A percentile compares a stretch with the other conserved stretches of the same genome.
Evolutionary conservation across 2,113 vertebrate species (phyloP).

Genomic region (Oncorhynchus masou): DNA sequence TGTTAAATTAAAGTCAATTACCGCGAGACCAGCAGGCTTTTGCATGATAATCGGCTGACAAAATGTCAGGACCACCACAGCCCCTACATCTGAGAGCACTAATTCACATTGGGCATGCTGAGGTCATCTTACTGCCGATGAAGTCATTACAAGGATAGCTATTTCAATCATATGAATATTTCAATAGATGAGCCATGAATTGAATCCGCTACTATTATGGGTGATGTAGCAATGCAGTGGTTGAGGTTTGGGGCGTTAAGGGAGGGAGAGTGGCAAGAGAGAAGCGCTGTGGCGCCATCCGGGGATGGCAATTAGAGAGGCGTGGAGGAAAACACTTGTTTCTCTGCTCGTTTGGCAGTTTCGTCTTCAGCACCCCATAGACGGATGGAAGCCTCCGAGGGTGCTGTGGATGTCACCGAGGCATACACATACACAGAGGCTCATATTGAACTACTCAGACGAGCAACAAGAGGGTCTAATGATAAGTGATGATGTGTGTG

Average conservation of each 20-base stretch:
- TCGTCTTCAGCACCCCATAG: not conserved
- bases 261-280: not conserved
- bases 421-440: constrained; percentile 8
- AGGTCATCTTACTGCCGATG: not conserved
- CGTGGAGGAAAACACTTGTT: constrained; percentile 27
- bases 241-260: not conserved
- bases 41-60: no score
- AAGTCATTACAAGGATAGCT: constrained; percentile 43
- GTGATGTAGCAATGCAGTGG: constrained; percentile 3
- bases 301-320: constrained; percentile 10
- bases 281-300: not conserved
- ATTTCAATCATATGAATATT: constrained; percentile 66
- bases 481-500: not conserved
- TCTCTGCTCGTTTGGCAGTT: not conserved
- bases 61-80: no score
- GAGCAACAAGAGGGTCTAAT: constrained; percentile 28
- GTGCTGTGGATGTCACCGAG: constrained; percentile 13
- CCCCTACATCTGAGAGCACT: no score
- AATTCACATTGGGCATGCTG: not conserved
- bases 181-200: constrained; percentile 62
- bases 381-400: not conserved
- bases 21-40: no score
- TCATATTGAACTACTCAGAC: constrained; percentile 5
- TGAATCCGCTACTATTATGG: constrained; percentile 63
- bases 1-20: no score